phyloP scores from a whole-genome alignment of 2,888 invertebrate species.

The Phalera bucephala region DNA sequence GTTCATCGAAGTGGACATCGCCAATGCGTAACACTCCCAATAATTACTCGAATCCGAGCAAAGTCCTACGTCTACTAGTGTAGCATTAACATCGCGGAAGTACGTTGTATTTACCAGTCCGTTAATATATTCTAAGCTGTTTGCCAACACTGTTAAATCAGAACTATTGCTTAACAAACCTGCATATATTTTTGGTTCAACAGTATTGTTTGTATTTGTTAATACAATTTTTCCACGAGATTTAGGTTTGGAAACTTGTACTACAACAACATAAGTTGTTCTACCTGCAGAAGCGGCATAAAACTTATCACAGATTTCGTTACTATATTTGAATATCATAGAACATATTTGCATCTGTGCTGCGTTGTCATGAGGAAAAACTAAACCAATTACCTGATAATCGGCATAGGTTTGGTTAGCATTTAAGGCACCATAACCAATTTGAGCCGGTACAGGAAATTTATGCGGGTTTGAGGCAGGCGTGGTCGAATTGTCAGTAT shows the following conservation, averaged over 20 bases:
- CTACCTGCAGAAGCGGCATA: conserved; percentile 22
- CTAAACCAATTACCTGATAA: conserved; percentile 27
- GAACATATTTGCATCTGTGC: conserved; percentile 16
- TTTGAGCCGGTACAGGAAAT: conserved; percentile 23
- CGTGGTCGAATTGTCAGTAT: conserved; percentile 2
- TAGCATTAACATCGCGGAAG: conserved; percentile 26
- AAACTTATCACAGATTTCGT: conserved; percentile 30
- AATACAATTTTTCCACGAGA: conserved; percentile 9
- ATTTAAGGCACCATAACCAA: conserved; percentile 26
- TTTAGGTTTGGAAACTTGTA: conserved; percentile 7
- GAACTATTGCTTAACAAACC: conserved; percentile 6
- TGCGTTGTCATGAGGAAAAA: conserved; percentile 7
- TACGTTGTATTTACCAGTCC: conserved; percentile 30
- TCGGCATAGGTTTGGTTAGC: conserved; percentile 20
- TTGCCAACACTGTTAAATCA: conserved; percentile 33
- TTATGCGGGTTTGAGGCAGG: conserved; percentile 14
- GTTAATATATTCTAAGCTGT: conserved; percentile 31
- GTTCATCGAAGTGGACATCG: conserved; percentile 84
- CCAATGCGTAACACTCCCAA: conserved; percentile 29
- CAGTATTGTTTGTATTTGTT: conserved; percentile 26
- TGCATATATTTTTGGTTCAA: conserved; percentile 17
- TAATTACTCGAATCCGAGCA: conserved; percentile 18
- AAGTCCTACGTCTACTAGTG: conserved; percentile 27
- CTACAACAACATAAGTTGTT: not conserved
- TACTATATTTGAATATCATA: conserved; percentile 76